Percentiles rank a stretch among this genome's conserved stretches.
Conservation (phyloP, 2,797 vertebrate genomes). For the Acanthis flammea region DNA sequence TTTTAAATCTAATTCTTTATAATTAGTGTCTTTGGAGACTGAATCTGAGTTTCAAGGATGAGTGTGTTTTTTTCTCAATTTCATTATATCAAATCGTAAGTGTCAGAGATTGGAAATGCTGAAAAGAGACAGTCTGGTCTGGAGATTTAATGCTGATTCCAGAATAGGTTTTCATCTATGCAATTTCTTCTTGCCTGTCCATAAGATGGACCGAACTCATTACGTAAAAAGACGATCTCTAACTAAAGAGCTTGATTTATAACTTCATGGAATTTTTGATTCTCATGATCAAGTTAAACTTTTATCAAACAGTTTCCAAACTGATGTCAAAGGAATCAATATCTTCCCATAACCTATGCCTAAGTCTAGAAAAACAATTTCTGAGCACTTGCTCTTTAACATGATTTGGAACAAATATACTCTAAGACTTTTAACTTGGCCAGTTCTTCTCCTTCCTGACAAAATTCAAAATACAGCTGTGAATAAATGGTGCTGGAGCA, state of each 20-base stretch:
- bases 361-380: neutral
- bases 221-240: neutral
- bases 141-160: neutral
- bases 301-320: neutral
- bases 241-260: neutral
- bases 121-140: neutral
- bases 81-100: neutral
- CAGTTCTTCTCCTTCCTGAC: neutral
- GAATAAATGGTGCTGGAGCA: neutral
- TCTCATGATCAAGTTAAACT: neutral
- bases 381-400: neutral
- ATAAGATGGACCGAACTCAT: neutral
- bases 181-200: neutral
- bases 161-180: neutral
- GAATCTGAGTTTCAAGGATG: neutral
- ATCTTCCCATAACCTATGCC: neutral
- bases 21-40: neutral
- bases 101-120: neutral
- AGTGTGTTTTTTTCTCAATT: neutral
- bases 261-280: neutral
- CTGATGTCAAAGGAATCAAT: neutral
- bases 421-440: neutral
- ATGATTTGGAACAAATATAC: neutral
- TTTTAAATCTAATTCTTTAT: neutral
- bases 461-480: neutral